phyloP scores from a whole-genome alignment of 2,113 vertebrate genomes.

The Trochalopteron elliotii region DNA sequence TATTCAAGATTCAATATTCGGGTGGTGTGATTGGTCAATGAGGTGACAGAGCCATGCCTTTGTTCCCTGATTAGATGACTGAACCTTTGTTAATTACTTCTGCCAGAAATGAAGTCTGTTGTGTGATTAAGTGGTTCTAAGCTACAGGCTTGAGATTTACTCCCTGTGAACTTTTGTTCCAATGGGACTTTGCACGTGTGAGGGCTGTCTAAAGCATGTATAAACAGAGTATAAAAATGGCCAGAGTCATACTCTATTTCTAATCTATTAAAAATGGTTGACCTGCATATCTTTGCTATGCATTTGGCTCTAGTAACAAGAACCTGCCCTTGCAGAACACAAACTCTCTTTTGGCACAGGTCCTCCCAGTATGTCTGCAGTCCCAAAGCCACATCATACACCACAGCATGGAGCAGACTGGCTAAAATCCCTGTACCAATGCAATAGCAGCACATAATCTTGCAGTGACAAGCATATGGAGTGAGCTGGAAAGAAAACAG shows the following conservation, averaged over 20 bases:
- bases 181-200: not conserved
- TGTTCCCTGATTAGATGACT: constrained; percentile 59
- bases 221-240: not conserved
- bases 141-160: constrained; percentile 64
- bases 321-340: not conserved
- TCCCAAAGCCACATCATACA: not conserved
- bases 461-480: not conserved
- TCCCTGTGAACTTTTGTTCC: constrained; percentile 60
- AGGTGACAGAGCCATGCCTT: constrained; percentile 47
- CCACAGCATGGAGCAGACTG: not conserved
- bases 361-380: not conserved
- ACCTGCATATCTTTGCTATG: not conserved
- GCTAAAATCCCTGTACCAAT: not conserved
- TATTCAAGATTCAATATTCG: constrained; percentile 35
- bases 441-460: not conserved
- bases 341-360: not conserved
- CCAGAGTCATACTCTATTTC: not conserved
- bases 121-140: constrained; percentile 68
- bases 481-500: not conserved
- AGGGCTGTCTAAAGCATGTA: not conserved
- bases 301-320: not conserved
- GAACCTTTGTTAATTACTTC: constrained; percentile 71
- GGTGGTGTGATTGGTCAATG: constrained; percentile 54
- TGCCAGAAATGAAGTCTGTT: constrained; percentile 68
- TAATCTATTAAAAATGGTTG: not conserved